Conservation (phyloP, 2,797 vertebrate species). For the Peromyscus eremicus region DNA sequence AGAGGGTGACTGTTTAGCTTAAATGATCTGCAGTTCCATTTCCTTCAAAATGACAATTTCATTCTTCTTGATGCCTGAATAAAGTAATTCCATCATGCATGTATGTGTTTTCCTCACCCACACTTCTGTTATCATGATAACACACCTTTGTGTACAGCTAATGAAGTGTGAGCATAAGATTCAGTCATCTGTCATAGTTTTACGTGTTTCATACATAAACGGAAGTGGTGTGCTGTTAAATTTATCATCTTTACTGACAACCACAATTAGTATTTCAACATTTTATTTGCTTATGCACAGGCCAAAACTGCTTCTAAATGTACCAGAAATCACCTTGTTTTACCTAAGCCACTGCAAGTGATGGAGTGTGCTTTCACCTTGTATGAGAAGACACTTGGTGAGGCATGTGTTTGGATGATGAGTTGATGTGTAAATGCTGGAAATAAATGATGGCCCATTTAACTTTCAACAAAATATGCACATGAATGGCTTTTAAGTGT, state of each 20-base stretch:
- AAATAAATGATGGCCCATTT: not conserved
- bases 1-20: not conserved
- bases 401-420: not conserved
- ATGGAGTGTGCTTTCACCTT: not conserved
- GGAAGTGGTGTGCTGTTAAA: not conserved
- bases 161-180: not conserved
- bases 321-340: not conserved
- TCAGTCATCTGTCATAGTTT: not conserved
- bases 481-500: not conserved
- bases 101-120: not conserved
- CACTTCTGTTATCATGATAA: not conserved
- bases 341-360: not conserved
- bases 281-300: not conserved
- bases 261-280: constrained; percentile 43
- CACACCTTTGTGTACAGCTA: not conserved
- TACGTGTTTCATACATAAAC: not conserved
- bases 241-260: constrained; percentile 47
- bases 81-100: not conserved
- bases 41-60: not conserved
- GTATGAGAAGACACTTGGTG: not conserved
- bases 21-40: not conserved
- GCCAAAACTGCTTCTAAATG: not conserved
- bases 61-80: not conserved
- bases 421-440: constrained; percentile 32
- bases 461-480: not conserved